phyloP scores from a whole-genome alignment of 92 coral and sea anemone species.

The Hydrozoanthus gracilis region DNA sequence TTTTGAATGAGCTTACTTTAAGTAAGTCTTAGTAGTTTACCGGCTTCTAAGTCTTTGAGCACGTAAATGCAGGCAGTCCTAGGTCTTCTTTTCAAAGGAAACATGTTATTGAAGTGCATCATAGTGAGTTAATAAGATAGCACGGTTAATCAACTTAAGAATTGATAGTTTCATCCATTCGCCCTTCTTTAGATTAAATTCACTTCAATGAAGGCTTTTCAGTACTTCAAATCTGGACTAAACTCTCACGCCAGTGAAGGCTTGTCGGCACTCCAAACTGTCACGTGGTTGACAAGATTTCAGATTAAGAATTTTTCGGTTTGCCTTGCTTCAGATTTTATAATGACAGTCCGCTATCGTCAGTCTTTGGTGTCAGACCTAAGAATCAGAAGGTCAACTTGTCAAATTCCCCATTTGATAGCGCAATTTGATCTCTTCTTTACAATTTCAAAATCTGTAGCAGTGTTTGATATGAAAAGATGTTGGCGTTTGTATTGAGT shows the following conservation, averaged over 20 bases:
- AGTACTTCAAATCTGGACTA: background rate
- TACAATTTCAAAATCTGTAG: no score
- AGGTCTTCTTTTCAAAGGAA: no score
- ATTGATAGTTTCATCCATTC: background rate
- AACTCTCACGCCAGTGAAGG: constrained; percentile 10
- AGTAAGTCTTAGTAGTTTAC: no score
- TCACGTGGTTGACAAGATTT: background rate
- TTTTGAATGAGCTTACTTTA: no score
- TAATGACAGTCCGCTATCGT: constrained; percentile 2
- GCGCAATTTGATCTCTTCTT: no score
- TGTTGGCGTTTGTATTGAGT: no score
- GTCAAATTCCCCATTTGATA: no score
- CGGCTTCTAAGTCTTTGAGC: no score
- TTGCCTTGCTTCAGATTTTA: background rate
- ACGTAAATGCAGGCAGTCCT: no score
- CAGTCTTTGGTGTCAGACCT: background rate
- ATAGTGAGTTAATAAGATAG: constrained; percentile 6
- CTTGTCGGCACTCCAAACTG: constrained; percentile 5
- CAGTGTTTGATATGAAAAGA: no score
- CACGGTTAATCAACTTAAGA: constrained; percentile 7
- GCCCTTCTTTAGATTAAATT: constrained; percentile 6
- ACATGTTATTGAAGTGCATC: background rate
- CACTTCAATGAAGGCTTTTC: constrained; percentile 1
- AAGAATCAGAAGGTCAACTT: no score
- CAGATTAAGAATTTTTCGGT: background rate